Conservation (phyloP, 2,797 vertebrate genomes). For the Lithobates pipiens region DNA sequence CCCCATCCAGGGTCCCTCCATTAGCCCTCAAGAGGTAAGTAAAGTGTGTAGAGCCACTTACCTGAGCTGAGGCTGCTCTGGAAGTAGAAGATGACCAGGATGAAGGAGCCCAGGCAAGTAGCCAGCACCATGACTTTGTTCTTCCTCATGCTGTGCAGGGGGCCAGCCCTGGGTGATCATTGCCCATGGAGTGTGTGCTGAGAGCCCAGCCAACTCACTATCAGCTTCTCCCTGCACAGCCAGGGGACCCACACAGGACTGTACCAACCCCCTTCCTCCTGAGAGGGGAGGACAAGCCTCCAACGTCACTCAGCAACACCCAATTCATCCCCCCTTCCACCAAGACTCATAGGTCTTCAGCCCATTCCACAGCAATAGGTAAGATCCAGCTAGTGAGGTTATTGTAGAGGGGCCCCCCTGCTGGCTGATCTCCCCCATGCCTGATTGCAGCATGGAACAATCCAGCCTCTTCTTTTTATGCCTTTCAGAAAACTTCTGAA, state of each 20-base stretch:
- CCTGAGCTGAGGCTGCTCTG: slow-evolving; percentile 82
- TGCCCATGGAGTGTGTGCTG: slow-evolving; percentile 27
- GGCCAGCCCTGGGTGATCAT: slow-evolving; percentile 55
- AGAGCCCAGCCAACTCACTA: slow-evolving; percentile 6
- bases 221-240: slow-evolving; percentile 7
- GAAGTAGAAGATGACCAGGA: slow-evolving; percentile 82
- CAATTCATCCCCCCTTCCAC: neutral
- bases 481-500: neutral
- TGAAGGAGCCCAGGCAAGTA: slow-evolving; percentile 80
- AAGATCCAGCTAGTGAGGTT: no score
- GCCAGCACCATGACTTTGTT: slow-evolving; percentile 77
- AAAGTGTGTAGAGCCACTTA: slow-evolving; percentile 66
- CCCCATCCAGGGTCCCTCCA: no score
- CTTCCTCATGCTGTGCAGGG: slow-evolving; percentile 78
- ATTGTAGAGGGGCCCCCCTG: no score
- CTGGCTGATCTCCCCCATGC: neutral
- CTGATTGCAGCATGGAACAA: slow-evolving; percentile 28
- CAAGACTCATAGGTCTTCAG: no score
- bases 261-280: slow-evolving; percentile 20
- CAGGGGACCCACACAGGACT: slow-evolving; percentile 34
- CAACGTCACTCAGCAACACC: no score
- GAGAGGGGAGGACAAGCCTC: neutral
- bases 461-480: slow-evolving; percentile 1
- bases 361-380: no score
- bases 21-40: neutral